Percentiles rank a stretch among this genome's conserved stretches.
Evolutionary conservation across 2,113 vertebrate genomes (phyloP).

Genomic region (Laterallus jamaicensis): DNA sequence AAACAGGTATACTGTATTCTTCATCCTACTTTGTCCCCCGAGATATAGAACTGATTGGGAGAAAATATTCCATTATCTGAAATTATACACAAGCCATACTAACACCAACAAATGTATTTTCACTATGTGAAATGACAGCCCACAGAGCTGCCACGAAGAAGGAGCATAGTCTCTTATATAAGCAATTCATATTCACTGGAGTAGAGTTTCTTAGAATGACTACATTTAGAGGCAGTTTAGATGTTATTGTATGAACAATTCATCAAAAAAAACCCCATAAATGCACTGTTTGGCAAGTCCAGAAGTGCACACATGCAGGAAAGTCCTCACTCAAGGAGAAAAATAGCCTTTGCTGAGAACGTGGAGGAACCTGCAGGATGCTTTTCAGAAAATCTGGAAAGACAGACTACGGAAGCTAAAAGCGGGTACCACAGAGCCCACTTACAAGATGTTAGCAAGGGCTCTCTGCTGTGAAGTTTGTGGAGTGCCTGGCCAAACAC

Average conservation of each 20-base stretch:
- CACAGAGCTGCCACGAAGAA: background rate
- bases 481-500: background rate
- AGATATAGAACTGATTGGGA: background rate
- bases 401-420: background rate
- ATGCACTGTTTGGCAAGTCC: background rate
- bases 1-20: background rate
- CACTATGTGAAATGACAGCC: background rate
- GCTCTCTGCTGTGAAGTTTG: slow-evolving; percentile 36
- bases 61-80: background rate
- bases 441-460: slow-evolving; percentile 44
- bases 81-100: background rate
- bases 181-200: background rate
- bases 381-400: slow-evolving; percentile 24
- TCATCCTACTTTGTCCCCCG: background rate
- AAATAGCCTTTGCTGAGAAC: background rate
- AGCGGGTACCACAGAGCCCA: background rate
- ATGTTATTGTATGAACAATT: background rate
- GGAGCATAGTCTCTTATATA: background rate
- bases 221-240: background rate
- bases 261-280: background rate
- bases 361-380: background rate
- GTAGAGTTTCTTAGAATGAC: background rate
- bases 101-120: background rate
- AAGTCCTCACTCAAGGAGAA: background rate
- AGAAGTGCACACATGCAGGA: background rate